Conservation (phyloP, 2,113 vertebrate genomes). For the Cacatua alba region DNA sequence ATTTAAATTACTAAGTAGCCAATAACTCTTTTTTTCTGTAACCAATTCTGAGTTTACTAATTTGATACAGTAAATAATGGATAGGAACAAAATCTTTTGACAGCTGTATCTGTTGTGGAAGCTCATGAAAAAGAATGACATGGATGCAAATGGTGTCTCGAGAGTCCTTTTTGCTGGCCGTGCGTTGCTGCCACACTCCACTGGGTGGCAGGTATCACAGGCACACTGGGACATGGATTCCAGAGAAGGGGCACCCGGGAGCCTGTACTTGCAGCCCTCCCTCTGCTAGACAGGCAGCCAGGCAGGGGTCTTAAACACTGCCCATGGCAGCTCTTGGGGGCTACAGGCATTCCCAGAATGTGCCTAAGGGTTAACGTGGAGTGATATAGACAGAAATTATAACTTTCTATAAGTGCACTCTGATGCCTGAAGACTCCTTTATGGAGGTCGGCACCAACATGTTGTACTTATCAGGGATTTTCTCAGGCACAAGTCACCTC, state of each 20-base stretch:
- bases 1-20: conserved; percentile 34
- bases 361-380: not conserved
- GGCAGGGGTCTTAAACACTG: not conserved
- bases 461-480: not conserved
- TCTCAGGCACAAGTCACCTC: not conserved
- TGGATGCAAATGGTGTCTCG: not conserved
- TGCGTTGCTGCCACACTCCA: not conserved
- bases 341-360: not conserved
- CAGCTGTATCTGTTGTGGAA: not conserved
- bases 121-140: not conserved
- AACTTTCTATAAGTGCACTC: not conserved
- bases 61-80: conserved; percentile 24
- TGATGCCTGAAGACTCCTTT: not conserved
- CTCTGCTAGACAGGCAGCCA: not conserved
- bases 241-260: fast-evolving
- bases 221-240: not conserved
- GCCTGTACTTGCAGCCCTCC: not conserved
- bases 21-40: conserved; percentile 21
- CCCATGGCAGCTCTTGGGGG: fast-evolving
- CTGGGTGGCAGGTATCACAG: not conserved
- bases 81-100: not conserved
- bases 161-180: not conserved
- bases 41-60: not conserved
- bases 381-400: not conserved
- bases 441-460: not conserved